phyloP scores from a whole-genome alignment of 2,113 vertebrate species.

The Meriones unguiculatus region DNA sequence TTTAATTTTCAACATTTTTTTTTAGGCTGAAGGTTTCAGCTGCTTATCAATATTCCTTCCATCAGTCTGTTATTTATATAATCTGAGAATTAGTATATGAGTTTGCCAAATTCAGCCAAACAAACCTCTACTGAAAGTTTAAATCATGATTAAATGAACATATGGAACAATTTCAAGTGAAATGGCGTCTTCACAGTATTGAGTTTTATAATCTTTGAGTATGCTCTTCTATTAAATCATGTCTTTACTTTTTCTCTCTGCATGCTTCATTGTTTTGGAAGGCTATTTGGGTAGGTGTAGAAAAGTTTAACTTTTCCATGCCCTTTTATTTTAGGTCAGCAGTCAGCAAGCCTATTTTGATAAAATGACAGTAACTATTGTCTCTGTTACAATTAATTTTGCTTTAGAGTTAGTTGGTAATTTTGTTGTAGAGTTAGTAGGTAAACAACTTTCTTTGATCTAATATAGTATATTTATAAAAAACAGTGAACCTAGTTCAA shows the following conservation, averaged over 20 bases:
- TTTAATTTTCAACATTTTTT: constrained; percentile 10
- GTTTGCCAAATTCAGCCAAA: constrained; percentile 17
- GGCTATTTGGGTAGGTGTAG: background rate
- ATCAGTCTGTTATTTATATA: background rate
- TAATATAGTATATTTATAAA: background rate
- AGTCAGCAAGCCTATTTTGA: background rate
- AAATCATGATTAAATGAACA: background rate
- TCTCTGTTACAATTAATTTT: background rate
- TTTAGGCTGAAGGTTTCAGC: background rate
- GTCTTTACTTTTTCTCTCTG: background rate
- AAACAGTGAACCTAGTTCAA: background rate
- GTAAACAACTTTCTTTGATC: background rate
- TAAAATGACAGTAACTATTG: background rate
- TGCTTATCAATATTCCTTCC: background rate
- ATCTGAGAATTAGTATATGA: constrained; percentile 2
- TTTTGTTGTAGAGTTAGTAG: background rate
- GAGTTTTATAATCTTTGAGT: background rate
- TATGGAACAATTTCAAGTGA: background rate
- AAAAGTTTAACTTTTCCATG: background rate
- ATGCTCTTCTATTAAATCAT: background rate
- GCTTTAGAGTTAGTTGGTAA: background rate
- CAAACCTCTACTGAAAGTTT: background rate
- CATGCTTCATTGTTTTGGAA: background rate
- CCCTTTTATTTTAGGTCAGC: background rate
- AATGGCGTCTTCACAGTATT: background rate